Evolutionary conservation across 2,113 vertebrate species (phyloP).

Genomic region (Leiothrix lutea): DNA sequence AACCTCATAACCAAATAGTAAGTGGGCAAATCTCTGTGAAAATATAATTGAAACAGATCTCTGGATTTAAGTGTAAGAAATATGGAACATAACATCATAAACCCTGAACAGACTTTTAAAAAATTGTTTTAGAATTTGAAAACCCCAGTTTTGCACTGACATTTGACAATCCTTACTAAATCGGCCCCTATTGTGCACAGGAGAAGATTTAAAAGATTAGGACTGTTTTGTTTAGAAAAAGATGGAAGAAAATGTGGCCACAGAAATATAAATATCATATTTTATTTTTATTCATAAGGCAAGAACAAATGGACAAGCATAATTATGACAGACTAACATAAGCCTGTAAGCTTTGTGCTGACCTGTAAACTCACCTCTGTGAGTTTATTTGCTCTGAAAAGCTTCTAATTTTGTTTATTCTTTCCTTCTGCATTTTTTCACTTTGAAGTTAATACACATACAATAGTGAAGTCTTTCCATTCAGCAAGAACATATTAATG

Average conservation of each 20-base stretch:
- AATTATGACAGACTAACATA: neutral
- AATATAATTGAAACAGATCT: neutral
- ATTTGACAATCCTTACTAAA: neutral
- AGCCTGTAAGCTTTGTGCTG: neutral
- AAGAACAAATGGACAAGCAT: neutral
- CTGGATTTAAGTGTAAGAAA: neutral
- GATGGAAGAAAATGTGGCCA: neutral
- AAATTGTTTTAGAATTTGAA: neutral
- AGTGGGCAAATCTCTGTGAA: neutral
- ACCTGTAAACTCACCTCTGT: neutral
- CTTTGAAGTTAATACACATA: neutral
- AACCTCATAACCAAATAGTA: neutral
- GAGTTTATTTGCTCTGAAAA: neutral
- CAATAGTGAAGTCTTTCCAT: neutral
- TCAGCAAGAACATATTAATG: neutral
- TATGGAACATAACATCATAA: neutral
- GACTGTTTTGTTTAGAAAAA: neutral
- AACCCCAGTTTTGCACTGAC: neutral
- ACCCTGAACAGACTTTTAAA: neutral
- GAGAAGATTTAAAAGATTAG: neutral
- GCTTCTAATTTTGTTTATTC: neutral
- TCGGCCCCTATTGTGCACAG: neutral
- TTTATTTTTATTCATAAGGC: neutral
- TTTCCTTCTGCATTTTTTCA: neutral
- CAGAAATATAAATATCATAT: neutral